Percentiles rank a stretch among this genome's conserved stretches.
Evolutionary conservation across 92 coral and sea anemone species (phyloP).

Genomic region (Paragorgia papillata): DNA sequence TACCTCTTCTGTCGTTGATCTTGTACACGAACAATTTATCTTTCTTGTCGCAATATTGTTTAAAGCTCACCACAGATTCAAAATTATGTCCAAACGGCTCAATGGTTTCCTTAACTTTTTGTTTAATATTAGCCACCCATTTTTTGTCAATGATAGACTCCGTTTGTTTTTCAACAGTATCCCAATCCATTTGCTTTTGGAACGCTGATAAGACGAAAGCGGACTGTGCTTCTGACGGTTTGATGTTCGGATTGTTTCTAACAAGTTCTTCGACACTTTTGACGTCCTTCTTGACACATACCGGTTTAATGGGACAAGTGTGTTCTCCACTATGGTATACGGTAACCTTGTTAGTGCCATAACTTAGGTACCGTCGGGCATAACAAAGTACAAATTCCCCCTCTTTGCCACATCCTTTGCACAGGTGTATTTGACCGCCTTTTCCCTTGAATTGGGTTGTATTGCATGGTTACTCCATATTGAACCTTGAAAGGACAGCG

Average conservation of each 20-base stretch:
- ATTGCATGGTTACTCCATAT: conserved; percentile 32
- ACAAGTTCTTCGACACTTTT: conserved; percentile 40
- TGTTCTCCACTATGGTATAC: conserved; percentile 55
- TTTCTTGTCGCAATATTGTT: conserved; percentile 59
- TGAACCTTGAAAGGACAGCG: conserved; percentile 39
- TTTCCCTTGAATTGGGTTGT: conserved; percentile 31
- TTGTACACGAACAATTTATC: conserved; percentile 43
- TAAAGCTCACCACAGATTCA: conserved; percentile 60
- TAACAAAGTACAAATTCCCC: background rate
- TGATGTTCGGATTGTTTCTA: conserved; percentile 57
- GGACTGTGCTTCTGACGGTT: conserved; percentile 58
- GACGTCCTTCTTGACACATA: conserved; percentile 21
- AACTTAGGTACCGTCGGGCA: conserved; percentile 32
- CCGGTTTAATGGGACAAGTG: conserved; percentile 44
- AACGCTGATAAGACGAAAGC: conserved; percentile 53
- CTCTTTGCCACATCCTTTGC: conserved; percentile 43
- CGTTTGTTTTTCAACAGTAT: conserved; percentile 50
- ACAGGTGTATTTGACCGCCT: conserved; percentile 34
- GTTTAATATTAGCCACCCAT: conserved; percentile 56
- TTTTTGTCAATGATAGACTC: conserved; percentile 43
- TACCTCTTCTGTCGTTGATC: conserved; percentile 60
- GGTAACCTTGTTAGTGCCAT: background rate
- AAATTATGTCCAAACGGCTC: conserved; percentile 58
- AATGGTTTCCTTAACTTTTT: conserved; percentile 46
- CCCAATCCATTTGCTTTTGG: conserved; percentile 43